Conservation (phyloP, 1,140 invertebrate genomes). For the Aethina tumida region DNA sequence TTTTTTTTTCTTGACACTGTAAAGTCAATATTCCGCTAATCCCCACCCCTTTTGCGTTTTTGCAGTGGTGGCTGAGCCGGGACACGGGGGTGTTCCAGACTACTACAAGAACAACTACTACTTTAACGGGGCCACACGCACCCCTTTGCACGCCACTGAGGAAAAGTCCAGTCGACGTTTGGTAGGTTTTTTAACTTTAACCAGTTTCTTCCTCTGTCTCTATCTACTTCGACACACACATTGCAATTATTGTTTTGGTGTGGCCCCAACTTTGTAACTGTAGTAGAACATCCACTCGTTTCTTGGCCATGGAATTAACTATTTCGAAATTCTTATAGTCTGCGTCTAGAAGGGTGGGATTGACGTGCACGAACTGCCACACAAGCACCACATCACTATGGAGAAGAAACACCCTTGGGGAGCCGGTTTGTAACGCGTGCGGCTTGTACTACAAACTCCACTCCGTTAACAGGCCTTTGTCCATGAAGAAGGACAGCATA, state of each 20-base stretch:
- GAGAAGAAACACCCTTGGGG: conserved; percentile 76
- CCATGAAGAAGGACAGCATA: conserved; percentile 96
- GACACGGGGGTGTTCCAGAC: conserved; percentile 61
- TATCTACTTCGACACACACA: conserved; percentile 3
- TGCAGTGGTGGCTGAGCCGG: conserved; percentile 65
- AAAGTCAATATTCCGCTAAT: conserved; percentile 34
- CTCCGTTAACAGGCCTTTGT: conserved; percentile 70
- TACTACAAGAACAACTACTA: conserved; percentile 71
- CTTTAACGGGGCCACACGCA: conserved; percentile 40
- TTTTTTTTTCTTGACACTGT: conserved; percentile 4
- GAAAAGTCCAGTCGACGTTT: conserved; percentile 56
- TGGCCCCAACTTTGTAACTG: background rate
- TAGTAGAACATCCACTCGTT: background rate
- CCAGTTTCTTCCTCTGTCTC: conserved; percentile 7
- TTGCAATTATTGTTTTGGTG: background rate
- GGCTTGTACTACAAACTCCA: conserved; percentile 91
- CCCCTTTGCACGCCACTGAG: conserved; percentile 45
- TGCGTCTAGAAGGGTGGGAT: conserved; percentile 65
- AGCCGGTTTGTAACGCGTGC: conserved; percentile 91
- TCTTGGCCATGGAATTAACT: background rate
- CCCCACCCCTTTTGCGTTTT: conserved; percentile 52
- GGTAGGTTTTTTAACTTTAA: conserved; percentile 43
- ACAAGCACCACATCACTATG: conserved; percentile 82
- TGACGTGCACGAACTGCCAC: conserved; percentile 84
- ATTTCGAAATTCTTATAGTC: conserved; percentile 39